These are phyloP conservation scores for Plutella xylostella DNA, from an alignment of 2,888 invertebrate species.

Conservation along the genomic window DNA sequence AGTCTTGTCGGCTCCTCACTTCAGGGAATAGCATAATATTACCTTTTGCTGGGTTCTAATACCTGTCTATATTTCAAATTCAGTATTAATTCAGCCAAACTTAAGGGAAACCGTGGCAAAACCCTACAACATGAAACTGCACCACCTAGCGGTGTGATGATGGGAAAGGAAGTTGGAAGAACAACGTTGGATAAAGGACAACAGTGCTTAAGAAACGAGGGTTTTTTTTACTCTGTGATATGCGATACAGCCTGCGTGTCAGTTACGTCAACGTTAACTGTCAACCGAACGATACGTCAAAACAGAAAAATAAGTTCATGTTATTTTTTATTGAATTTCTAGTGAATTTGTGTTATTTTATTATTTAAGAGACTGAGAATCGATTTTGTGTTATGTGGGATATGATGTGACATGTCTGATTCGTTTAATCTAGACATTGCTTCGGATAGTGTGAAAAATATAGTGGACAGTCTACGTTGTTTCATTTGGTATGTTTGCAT, in stretches of 20 bases:
- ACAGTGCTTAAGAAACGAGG: neutral
- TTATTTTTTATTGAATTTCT: neutral
- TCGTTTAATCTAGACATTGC: slow-evolving; percentile 28
- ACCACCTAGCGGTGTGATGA: no score
- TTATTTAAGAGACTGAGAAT: no score
- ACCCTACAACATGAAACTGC: no score
- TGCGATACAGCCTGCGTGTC: neutral
- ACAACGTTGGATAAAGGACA: no score
- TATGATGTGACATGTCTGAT: slow-evolving; percentile 28
- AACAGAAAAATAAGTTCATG: neutral
- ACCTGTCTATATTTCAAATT: no score
- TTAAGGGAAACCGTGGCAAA: no score
- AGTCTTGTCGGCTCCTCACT: no score
- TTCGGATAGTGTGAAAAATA: slow-evolving; percentile 31
- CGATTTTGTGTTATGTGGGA: slow-evolving; percentile 4
- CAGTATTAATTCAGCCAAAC: no score
- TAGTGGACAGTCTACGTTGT: slow-evolving; percentile 39
- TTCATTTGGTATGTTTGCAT: slow-evolving; percentile 34
- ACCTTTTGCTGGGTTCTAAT: no score
- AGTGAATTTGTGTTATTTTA: neutral
- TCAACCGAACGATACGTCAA: neutral
- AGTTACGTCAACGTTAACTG: neutral
- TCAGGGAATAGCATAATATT: no score
- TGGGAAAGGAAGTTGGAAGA: no score
- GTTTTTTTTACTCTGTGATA: neutral